These are phyloP conservation scores for Avahi laniger DNA, from an alignment of 2,797 vertebrate species.

Conservation along the genomic window DNA sequence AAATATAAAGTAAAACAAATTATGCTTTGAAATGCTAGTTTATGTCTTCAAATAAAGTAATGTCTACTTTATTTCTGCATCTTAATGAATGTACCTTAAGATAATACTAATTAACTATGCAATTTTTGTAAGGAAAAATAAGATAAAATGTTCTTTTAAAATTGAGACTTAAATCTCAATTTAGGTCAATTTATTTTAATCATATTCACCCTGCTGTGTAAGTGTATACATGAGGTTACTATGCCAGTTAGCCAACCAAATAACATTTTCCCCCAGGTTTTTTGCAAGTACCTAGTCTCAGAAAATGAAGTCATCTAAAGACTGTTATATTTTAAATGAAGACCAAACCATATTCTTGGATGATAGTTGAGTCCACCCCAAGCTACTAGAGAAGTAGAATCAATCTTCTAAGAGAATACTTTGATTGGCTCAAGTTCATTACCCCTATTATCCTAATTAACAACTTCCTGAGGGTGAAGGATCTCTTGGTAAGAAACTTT, in stretches of 20 bases:
- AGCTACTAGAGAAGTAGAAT: background rate
- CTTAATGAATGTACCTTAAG: background rate
- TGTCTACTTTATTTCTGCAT: background rate
- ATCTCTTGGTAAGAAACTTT: background rate
- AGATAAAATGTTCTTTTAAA: slow-evolving; percentile 2
- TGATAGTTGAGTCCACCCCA: background rate
- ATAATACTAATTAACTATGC: background rate
- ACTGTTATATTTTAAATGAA: background rate
- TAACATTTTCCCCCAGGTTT: background rate
- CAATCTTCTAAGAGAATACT: background rate
- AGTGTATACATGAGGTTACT: background rate
- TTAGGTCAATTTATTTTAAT: background rate
- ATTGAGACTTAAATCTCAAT: background rate
- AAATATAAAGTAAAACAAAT: background rate
- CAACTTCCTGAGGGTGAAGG: background rate
- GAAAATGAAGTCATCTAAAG: background rate
- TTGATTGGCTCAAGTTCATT: slow-evolving; percentile 16
- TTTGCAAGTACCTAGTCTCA: background rate
- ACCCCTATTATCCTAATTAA: background rate
- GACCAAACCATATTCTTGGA: background rate
- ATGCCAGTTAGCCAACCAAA: background rate
- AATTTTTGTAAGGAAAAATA: slow-evolving; percentile 3
- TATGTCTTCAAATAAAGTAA: background rate
- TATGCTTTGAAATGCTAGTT: background rate
- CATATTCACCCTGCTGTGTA: background rate